These are phyloP conservation scores for Manduca sexta DNA, from an alignment of 1,140 invertebrate genomes.

Conservation along the genomic window DNA sequence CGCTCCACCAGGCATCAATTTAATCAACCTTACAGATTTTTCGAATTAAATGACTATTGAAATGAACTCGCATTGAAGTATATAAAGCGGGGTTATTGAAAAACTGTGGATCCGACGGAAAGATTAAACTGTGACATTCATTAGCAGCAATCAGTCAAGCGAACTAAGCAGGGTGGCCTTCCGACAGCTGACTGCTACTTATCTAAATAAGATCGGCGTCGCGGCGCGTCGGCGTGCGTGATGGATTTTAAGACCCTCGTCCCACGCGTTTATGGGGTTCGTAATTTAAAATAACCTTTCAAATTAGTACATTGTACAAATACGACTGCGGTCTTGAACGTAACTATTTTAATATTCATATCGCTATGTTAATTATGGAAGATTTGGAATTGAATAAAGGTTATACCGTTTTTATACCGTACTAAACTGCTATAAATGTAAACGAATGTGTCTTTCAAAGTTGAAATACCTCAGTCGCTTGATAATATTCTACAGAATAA, in stretches of 20 bases:
- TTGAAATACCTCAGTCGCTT: no score
- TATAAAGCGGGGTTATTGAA: not conserved
- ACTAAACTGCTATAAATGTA: no score
- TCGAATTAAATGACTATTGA: not conserved
- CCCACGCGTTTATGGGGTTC: conserved; percentile 16
- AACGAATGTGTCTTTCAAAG: no score
- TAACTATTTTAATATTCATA: no score
- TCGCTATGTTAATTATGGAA: no score
- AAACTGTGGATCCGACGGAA: conserved; percentile 4
- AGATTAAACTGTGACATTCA: conserved; percentile 55
- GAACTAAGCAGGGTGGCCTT: conserved; percentile 50
- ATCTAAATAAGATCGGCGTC: conserved; percentile 64
- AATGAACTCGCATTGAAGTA: not conserved
- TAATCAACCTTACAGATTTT: no score
- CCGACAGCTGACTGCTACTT: conserved; percentile 50
- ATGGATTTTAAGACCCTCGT: conserved; percentile 58
- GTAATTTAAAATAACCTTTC: conserved; percentile 24
- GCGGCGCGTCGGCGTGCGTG: conserved; percentile 35
- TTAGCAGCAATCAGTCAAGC: conserved; percentile 62
- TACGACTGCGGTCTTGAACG: no score
- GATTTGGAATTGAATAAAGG: no score
- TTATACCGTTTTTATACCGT: no score
- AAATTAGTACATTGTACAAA: conserved; percentile 1
- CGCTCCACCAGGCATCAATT: no score
- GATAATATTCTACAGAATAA: no score